phyloP scores from a whole-genome alignment of 37 sponge, comb jelly and placozoan species.

The Hormiphora californensis region DNA sequence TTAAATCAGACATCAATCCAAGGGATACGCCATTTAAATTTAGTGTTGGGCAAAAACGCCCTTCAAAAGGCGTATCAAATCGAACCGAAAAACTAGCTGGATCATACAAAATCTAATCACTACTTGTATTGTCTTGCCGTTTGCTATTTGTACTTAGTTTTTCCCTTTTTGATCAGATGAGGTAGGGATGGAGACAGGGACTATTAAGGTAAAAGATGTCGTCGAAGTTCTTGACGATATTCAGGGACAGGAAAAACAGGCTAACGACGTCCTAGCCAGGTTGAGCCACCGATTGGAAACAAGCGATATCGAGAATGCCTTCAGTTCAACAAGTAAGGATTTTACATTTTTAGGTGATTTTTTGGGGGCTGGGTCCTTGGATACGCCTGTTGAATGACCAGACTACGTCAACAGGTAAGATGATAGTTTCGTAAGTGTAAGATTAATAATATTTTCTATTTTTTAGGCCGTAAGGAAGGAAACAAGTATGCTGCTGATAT shows the following conservation, averaged over 20 bases:
- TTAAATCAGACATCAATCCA: too few species aligned
- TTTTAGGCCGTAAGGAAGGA: slow-evolving; percentile 33
- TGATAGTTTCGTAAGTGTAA: too few species aligned
- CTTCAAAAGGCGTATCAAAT: too few species aligned
- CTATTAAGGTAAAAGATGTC: slow-evolving; percentile 11
- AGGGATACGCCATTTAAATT: too few species aligned
- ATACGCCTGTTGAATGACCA: too few species aligned
- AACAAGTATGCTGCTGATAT: slow-evolving; percentile 49
- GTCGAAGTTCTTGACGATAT: neutral
- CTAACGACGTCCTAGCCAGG: slow-evolving; percentile 1
- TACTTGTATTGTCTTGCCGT: too few species aligned
- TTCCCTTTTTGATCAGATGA: neutral
- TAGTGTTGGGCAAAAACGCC: too few species aligned
- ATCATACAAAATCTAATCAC: too few species aligned
- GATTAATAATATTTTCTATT: too few species aligned
- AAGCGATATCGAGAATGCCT: slow-evolving; percentile 38
- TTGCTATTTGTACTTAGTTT: neutral
- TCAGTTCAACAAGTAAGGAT: slow-evolving; percentile 22
- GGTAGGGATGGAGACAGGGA: neutral
- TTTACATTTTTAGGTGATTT: neutral
- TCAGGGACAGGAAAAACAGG: neutral
- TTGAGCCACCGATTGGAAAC: slow-evolving; percentile 48
- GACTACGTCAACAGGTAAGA: too few species aligned
- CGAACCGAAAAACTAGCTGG: too few species aligned
- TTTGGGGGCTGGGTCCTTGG: too few species aligned